Evolutionary conservation across 2,797 vertebrate genomes (phyloP).

Genomic region (Aeoliscus strigatus): DNA sequence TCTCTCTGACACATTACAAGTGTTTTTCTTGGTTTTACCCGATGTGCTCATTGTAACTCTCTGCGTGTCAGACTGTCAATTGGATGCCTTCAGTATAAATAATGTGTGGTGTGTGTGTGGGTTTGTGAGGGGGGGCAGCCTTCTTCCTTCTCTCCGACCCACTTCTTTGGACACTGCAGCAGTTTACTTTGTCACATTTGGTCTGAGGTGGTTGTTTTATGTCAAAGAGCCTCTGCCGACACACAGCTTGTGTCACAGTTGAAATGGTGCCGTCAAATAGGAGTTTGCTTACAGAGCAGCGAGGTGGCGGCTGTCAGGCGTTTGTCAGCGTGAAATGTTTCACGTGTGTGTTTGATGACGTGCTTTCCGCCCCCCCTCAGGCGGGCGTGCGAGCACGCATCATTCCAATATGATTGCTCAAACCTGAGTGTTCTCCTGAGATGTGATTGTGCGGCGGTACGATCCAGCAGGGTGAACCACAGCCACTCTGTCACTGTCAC

Average conservation of each 20-base stretch:
- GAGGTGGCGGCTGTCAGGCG: not conserved
- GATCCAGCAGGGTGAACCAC: conserved; percentile 14
- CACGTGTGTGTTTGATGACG: conserved; percentile 9
- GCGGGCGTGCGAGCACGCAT: conserved; percentile 4
- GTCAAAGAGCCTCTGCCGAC: no score
- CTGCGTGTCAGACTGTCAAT: conserved; percentile 38
- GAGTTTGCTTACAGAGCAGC: conserved; percentile 4
- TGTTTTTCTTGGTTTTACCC: no score
- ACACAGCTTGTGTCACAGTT: no score
- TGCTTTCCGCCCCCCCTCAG: no score
- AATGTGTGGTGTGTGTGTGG: no score
- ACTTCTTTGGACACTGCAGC: conserved; percentile 43
- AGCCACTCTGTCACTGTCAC: conserved; percentile 36
- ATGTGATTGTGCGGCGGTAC: conserved; percentile 17
- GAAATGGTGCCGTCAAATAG: no score
- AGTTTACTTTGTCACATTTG: conserved; percentile 13
- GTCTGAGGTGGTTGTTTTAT: conserved; percentile 8
- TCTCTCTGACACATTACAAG: no score
- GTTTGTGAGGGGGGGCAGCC: no score
- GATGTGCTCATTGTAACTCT: conserved; percentile 40
- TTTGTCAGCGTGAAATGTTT: conserved; percentile 10
- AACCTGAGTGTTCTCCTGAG: conserved; percentile 21
- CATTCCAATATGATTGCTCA: conserved; percentile 11
- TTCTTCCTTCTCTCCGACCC: conserved; percentile 42
- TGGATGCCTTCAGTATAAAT: conserved; percentile 47